Evolutionary conservation across 1,140 invertebrate genomes (phyloP), one percentile per base, ranked within the genome.

Genomic region (Panagrolaimus sp.): DNA sequence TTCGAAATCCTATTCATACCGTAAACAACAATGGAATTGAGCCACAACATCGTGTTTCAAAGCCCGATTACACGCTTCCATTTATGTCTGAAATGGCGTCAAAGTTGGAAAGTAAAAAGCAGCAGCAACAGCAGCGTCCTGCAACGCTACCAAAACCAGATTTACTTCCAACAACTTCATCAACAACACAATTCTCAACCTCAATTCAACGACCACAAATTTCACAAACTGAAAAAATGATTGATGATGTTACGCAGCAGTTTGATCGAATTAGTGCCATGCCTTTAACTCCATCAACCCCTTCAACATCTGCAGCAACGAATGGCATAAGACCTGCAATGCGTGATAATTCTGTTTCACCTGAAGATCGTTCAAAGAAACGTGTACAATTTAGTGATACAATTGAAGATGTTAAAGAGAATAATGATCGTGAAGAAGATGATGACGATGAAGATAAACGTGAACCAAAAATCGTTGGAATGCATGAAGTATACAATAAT

Each of bases 401-500:
- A 9, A 38, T 38, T 38, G 31, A 38, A 38, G 31, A 38, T 7
- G 48, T 38, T 38, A 51, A 63, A 27, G 57, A 42, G 44, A 43
- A 72, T 25, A 16, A 46, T 27, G 45, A 25, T 5, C 57, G 53
- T 13, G 74, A 78, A 48, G 77, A 66, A n/a, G n/a, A n/a, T 25
- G 20, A 46, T 27, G 45, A 25, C 9, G 67, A 65, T 13, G 74
- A 78, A 48, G 77, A 66, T 0, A 31, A 77, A 14, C 66, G 44
- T n/a, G 7, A 38, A 38, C 76, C 77, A 44, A n/a, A n/a, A n/a
- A 68, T 79, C 7, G n/a, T 85, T 64, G 85, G 85, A 14, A 75
- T 84, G 1, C 84, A 85, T 70, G 85, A 86, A 76, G 78, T 86
- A 4, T 86, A 86, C n/a, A n/a, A n/a, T 72, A 78, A 84, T 14